Percentiles rank a stretch among this genome's conserved stretches.
Conservation (phyloP, 2,888 invertebrate species). For the Anorthoa munda region DNA sequence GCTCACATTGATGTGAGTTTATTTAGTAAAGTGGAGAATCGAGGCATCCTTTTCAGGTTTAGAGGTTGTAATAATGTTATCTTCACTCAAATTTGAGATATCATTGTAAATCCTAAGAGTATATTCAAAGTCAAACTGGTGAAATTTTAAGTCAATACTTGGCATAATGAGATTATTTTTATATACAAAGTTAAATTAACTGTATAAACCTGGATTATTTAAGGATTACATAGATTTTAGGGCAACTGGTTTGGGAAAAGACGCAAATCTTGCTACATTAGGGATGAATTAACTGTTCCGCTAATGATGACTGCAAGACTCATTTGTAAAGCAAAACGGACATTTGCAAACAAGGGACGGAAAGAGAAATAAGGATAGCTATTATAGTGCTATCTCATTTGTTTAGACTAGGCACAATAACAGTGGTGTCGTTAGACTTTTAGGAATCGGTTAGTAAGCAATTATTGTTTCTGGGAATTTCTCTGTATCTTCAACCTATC, state of each 20-base stretch:
- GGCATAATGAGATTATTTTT: background rate
- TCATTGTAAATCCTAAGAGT: background rate
- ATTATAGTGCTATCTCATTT: constrained; percentile 23
- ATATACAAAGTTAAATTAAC: background rate
- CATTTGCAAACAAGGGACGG: constrained; percentile 21
- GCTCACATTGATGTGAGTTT: constrained; percentile 13
- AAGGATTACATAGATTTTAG: constrained; percentile 1
- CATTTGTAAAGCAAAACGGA: constrained; percentile 50
- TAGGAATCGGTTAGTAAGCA: background rate
- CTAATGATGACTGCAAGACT: constrained; percentile 45
- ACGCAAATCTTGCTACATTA: constrained; percentile 15
- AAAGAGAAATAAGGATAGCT: background rate
- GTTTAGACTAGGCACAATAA: constrained; percentile 1
- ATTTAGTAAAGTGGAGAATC: background rate
- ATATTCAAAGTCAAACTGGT: background rate
- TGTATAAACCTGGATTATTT: background rate
- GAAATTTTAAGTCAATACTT: background rate
- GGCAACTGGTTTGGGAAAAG: background rate
- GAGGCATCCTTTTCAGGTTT: constrained; percentile 1
- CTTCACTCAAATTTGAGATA: background rate
- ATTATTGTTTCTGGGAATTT: background rate
- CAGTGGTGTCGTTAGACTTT: background rate
- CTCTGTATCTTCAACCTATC: no score
- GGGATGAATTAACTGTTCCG: constrained; percentile 39
- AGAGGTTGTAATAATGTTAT: background rate